Evolutionary conservation across 2,888 invertebrate genomes (phyloP), one percentile per base, ranked within the genome.

Genomic region (Oscheius sp.): DNA sequence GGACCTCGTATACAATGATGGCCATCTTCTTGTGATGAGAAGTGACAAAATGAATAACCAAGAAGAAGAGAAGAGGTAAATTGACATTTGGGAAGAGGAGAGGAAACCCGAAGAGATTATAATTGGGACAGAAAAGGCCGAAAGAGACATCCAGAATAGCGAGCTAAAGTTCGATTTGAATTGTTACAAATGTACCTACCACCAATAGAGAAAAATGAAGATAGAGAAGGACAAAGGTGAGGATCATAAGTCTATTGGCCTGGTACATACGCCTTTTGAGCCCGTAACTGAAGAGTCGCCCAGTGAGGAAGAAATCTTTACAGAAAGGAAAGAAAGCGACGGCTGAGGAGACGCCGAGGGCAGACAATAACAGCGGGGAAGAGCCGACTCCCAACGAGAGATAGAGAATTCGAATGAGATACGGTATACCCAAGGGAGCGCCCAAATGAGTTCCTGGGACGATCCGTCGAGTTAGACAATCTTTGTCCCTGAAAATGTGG

Each of bases 51-150:
- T 72, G 72, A 46, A 79, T 76, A 12, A 79, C 53, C 1, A 81
- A 29, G 29, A 73, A 81, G 0, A 81, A 69, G 69, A 81, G 61
- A 18, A 78, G 55, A 0, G 78, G 78, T n/a, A 81, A 76, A 63
- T 81, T 81, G 41, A 78, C 69, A 25, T 81, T 78, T 12, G 81
- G 81, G 61, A 81, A 81, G 16, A 81, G 69, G 35, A 81, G 72
- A 2, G 77, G 76, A 23, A 81, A 46, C 7, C 81, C 81, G 25
- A 79, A 58, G 23, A 81, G 35, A 5, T 59, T 69, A 21, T 79
- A 77, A n/a, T 58, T 68, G 16, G 52, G 5, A 45, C 81, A 81
- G 69, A 76, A 81, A 23, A 81, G 64, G 21, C 81, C 81, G 18
- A 79, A 74, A 0, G 81, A 77, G 27, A 81, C 74, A 53, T 81